Evolutionary conservation across 2,113 vertebrate genomes (phyloP), one percentile per base, ranked within the genome.

Genomic region (Spilogale gracilis): DNA sequence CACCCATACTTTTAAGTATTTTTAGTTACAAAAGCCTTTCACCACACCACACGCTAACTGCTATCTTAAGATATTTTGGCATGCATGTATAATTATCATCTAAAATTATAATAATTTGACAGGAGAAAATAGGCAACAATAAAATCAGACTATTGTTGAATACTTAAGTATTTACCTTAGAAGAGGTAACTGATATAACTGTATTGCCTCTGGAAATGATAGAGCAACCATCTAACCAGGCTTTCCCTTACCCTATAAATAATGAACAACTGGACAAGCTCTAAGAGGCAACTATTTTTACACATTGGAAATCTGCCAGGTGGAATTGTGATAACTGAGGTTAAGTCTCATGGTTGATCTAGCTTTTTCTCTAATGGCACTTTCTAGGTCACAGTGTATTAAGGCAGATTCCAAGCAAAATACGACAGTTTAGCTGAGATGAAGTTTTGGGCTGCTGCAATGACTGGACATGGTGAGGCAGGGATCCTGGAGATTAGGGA

Each of bases 91-190:
- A 50, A 79, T 54, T 91, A 86, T 56, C n/a, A 89, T 58, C 52
- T 86, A 86, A 25, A 76, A 92, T 61, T 11, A 80, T 3, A 69
- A 18, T 50, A n/a, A 86, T 89, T 96, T 84, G 43, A 89, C 25
- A 76, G 23, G 11, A 9, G 16, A 94, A 92, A 69, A 86, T 32
- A 92, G 6, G 16, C 89, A 94, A 60, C n/a, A 79, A 74, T 61
- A 84, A 82, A 89, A 92, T 81, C 27, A 88, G n/a, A 65, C 84
- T 91, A 45, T 2, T 83, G 16, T 74, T 45, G 27, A 85, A 91
- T 56, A 79, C 20, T 32, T 76, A 48, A n/a, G 11, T 63, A 65
- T 48, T 48, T 71, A 83, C n/a, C 23, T 91, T 83, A 52, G 8
- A 63, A n/a, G 14, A 93, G 13, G 13, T 56, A 96, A 58, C 10